These are phyloP conservation scores for Ferrisia virgata DNA, from an alignment of 2,888 invertebrate genomes.

Conservation along the genomic window DNA sequence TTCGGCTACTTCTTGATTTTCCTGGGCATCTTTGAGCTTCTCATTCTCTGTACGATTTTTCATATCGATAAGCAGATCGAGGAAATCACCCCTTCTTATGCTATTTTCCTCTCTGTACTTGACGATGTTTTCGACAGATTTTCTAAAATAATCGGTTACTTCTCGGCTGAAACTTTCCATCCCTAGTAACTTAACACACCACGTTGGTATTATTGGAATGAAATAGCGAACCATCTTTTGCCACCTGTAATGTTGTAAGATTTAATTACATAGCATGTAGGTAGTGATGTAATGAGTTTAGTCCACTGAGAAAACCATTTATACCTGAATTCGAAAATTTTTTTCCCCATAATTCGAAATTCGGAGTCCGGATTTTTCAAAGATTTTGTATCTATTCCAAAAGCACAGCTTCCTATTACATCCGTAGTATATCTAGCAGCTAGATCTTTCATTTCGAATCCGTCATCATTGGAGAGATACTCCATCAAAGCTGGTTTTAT, in stretches of 20 bases:
- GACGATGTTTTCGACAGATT: background rate
- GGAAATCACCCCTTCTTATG: background rate
- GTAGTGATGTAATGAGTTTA: too few species aligned
- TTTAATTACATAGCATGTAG: too few species aligned
- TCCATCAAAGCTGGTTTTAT: background rate
- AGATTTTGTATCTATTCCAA: slow-evolving; percentile 56
- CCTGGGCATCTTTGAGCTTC: background rate
- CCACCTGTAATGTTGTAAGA: too few species aligned
- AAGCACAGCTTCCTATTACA: slow-evolving; percentile 56
- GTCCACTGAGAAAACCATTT: background rate
- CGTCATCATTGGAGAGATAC: background rate
- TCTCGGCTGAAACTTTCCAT: background rate
- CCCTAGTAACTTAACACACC: too few species aligned
- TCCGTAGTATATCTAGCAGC: slow-evolving; percentile 56
- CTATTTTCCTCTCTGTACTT: background rate
- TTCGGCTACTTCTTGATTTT: background rate
- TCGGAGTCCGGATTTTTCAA: slow-evolving; percentile 53
- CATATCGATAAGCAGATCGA: slow-evolving; percentile 28
- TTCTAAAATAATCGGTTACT: background rate
- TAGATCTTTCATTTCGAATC: slow-evolving; percentile 53
- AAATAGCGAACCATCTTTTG: too few species aligned
- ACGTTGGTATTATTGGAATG: too few species aligned
- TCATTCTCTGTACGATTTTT: background rate
- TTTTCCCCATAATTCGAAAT: slow-evolving; percentile 53
- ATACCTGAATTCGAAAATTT: background rate